Percentiles rank a stretch among this genome's conserved stretches.
Conservation (phyloP, 1,140 invertebrate genomes). For the Bombus consobrinus region DNA sequence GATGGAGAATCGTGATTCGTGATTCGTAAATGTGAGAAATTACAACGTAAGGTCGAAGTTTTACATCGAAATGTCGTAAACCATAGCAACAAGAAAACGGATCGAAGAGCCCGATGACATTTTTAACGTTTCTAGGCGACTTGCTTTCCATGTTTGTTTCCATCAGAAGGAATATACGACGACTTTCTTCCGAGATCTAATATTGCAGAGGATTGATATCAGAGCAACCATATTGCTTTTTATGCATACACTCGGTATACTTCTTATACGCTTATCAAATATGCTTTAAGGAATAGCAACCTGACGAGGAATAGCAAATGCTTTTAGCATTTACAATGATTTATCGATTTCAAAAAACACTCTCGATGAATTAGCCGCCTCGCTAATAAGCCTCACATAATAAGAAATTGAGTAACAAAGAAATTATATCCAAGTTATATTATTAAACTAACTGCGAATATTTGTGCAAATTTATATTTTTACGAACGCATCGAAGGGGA, state of each 20-base stretch:
- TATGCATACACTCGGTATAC: too few species aligned
- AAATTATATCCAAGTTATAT: too few species aligned
- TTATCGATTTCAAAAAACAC: neutral
- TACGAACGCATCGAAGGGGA: too few species aligned
- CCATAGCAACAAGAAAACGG: neutral
- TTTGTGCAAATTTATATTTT: too few species aligned
- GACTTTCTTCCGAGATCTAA: constrained; percentile 1
- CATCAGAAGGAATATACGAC: neutral
- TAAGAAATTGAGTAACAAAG: too few species aligned
- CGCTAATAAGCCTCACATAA: too few species aligned
- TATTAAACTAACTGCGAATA: too few species aligned
- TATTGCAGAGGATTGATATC: constrained; percentile 3
- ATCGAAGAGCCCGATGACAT: neutral
- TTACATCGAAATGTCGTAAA: neutral
- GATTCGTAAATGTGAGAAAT: neutral
- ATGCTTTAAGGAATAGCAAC: neutral
- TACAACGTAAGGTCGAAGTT: neutral
- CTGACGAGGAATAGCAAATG: too few species aligned
- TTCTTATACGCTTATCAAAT: too few species aligned
- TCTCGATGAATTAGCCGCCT: too few species aligned
- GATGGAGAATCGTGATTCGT: neutral
- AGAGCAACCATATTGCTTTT: neutral
- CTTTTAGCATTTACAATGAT: neutral
- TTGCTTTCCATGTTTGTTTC: neutral
- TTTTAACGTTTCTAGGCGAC: neutral